Evolutionary conservation across 1,140 invertebrate species (phyloP), one percentile per base, ranked within the genome.

Genomic region (Bathynomus jamesi): DNA sequence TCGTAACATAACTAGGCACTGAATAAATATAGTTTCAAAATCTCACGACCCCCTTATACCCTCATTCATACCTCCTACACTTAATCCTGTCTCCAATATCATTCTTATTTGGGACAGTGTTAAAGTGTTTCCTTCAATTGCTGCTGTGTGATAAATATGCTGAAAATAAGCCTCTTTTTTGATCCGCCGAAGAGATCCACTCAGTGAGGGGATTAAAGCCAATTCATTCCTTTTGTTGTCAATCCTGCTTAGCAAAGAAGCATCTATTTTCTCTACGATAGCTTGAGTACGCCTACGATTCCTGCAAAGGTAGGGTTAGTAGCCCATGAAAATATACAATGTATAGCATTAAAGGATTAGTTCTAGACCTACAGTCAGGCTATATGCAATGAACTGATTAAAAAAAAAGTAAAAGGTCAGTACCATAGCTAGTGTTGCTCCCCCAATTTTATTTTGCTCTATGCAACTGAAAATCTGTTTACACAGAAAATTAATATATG

Each of bases 51-150:
- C n/a, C n/a, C n/a, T n/a, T n/a, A n/a, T n/a, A n/a, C n/a, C n/a
- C n/a, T n/a, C n/a, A n/a, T n/a, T n/a, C n/a, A n/a, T 28, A 0
- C 95, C 96, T 63, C 88, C 90, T 3, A 99, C 89, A 0, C 94
- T 95, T 81, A 95, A 89, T 75, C 92, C 86, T 0, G 95, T 98
- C 84, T 99, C 95, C 10, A 99, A 85, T 71, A 99, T 91, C 67
- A 91, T 91, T 73, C 95, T 85, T 0, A 96, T 95, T 82, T 99
- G 92, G 25, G 90, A 87, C n/a, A 98, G 84, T 29, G 93, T 91
- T 89, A 99, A 92, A 0, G 95, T 98, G 79, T 98, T 99, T 2
- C 96, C 96, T 85, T 98, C 96, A 74, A 99, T 96, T 31, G 92
- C 96, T 68, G 96, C 94, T 2, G 95, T 97, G 79, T 99, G 96